Evolutionary conservation across 64 coral and sea anemone species (phyloP).

Genomic region (Anthopleura sola): DNA sequence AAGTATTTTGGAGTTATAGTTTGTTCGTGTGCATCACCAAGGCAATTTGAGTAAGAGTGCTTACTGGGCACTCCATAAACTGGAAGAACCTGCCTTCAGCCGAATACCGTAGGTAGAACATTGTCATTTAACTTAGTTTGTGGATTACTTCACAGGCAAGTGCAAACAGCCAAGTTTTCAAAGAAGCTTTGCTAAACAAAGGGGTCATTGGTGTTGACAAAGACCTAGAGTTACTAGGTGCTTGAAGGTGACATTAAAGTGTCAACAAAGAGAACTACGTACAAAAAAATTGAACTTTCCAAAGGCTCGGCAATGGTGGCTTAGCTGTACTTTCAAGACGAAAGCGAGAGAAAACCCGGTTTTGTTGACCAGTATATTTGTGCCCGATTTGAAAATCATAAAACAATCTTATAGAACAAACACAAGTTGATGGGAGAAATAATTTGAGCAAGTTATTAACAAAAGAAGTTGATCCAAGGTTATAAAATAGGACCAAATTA

Average conservation of each 20-base stretch:
- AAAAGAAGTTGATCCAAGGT: not conserved
- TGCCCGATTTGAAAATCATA: too few relatives aligned
- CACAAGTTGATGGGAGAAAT: not conserved
- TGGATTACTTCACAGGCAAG: not conserved
- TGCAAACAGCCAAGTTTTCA: not conserved
- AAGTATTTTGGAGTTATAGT: too few relatives aligned
- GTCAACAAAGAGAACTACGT: not conserved
- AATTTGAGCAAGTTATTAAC: not conserved
- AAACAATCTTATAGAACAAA: too few relatives aligned
- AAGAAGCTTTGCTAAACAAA: not conserved
- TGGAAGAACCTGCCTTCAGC: too few relatives aligned
- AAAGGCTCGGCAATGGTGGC: not conserved
- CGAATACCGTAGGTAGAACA: too few relatives aligned
- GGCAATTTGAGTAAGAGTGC: too few relatives aligned
- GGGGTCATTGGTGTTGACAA: not conserved
- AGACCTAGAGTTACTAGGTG: constrained; percentile 4
- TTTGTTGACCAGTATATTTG: too few relatives aligned
- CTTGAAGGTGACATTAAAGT: not conserved
- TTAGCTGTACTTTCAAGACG: too few relatives aligned
- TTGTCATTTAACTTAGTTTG: not conserved
- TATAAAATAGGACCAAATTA: not conserved
- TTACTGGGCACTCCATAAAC: too few relatives aligned
- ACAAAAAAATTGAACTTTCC: not conserved
- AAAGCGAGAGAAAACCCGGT: too few relatives aligned
- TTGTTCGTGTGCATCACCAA: too few relatives aligned